phyloP scores from a whole-genome alignment of 2,888 invertebrate genomes.

The Campoplex nolae region DNA sequence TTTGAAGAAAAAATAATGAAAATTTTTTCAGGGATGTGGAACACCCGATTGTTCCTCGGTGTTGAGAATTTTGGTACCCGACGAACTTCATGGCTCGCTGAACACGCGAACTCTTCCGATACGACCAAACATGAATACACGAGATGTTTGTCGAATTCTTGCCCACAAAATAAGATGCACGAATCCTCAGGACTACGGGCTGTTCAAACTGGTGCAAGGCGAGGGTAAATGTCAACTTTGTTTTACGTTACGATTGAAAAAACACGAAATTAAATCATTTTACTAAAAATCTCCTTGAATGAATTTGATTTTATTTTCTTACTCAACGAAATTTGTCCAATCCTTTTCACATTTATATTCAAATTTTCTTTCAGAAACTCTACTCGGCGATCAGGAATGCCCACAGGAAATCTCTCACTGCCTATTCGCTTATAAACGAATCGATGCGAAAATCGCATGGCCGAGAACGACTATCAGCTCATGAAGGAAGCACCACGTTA shows the following conservation, averaged over 20 bases:
- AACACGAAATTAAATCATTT: too few relatives aligned
- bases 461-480: conserved; percentile 86
- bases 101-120: conserved; percentile 96
- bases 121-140: conserved; percentile 96
- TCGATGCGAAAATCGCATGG: conserved; percentile 99
- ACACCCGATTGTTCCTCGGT: conserved; percentile 89
- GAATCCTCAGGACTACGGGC: conserved; percentile 97
- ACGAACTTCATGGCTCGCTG: conserved; percentile 96
- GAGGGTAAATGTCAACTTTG: conserved; percentile 88
- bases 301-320: not conserved
- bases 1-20: not conserved
- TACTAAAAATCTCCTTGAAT: not conserved
- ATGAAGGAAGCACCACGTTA: conserved; percentile 70
- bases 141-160: conserved; percentile 96
- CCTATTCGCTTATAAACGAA: conserved; percentile 97
- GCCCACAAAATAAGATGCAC: conserved; percentile 98
- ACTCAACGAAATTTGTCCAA: not conserved
- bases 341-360: not conserved
- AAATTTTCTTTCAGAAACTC: conserved; percentile 90
- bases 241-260: not conserved
- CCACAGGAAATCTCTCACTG: conserved; percentile 96
- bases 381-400: conserved; percentile 94
- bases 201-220: conserved; percentile 95
- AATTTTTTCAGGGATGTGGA: conserved; percentile 80
- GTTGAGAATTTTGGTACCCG: conserved; percentile 96